Base-by-base conservation (phyloP, 2,113 vertebrate genomes). In the Pachypanchax playfairii region DNA sequence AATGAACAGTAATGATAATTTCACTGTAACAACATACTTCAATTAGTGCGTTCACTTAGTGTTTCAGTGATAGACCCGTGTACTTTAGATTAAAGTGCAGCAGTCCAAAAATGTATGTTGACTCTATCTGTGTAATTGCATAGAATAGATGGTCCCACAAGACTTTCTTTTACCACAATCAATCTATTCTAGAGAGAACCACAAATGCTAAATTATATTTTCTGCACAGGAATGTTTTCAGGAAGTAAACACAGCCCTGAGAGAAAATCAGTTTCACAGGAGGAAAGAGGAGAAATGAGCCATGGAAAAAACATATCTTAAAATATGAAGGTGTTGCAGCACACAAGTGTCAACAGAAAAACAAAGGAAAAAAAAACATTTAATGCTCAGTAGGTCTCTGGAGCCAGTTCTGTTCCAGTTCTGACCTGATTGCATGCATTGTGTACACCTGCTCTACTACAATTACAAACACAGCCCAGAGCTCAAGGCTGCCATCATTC, bases 101-200 rank as follows among this genome's bases (percentile, higher is more conserved):
- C 49, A 52, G 25, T 38, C 4, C 13, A 15, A 47, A 70, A 59
- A 65, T 67, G 61, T 63, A 60, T 63, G 59, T 79, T 74, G 53
- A 79, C 72, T 74, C 33, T 72, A 50, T 73, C 50, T 75, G 47
- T 67, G 62, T 84, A 67, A 73, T 70, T 70, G 69, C 64, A 70
- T 43, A 51, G 38, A 63, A 79, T 67, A 31, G 49, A 61, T 64
- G 18, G 20, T 46, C 80, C 42, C 66, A 48, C 4, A 66, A 41
- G 64, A 60, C 11, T 15, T 39, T 38, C n/a, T 18, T 20, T 5
- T 29, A 3, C 43, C 69, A 44, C 59, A 59, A 50, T 82, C 59
- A 59, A 66, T 47, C 77, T 53, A 57, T 64, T 59, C 73, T 78
- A 64, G 4, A 43, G 52, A 73, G 25, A 42, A 41, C 24, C 20